Percentiles rank a stretch among this genome's conserved stretches.
These are phyloP conservation scores for Darevskia nairensis DNA, from an alignment of 2,797 vertebrate species.

Conservation along the genomic window DNA sequence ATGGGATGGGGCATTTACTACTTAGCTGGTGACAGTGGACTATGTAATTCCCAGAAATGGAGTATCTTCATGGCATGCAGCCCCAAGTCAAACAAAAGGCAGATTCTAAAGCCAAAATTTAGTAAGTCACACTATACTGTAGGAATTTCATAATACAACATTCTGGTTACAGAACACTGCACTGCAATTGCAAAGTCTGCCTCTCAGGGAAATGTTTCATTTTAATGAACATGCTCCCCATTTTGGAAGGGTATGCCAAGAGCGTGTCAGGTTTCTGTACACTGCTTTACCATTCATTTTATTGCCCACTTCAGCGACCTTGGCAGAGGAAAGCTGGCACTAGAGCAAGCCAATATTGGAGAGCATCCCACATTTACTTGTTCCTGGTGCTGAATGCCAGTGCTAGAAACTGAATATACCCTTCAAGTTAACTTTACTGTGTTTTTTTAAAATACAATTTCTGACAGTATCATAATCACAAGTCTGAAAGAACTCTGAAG, in stretches of 20 bases:
- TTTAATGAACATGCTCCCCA: neutral
- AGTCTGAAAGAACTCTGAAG: neutral
- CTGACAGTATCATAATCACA: neutral
- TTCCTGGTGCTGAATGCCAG: neutral
- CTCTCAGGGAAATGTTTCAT: neutral
- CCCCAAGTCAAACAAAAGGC: neutral
- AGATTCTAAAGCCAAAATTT: neutral
- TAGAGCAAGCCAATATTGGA: neutral
- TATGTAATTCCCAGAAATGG: neutral
- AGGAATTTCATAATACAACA: neutral
- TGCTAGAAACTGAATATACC: neutral
- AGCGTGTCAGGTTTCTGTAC: neutral
- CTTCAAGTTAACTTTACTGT: neutral
- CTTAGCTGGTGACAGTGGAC: neutral
- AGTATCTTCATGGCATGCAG: neutral
- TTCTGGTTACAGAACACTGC: constrained; percentile 2
- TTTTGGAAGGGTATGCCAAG: constrained; percentile 36
- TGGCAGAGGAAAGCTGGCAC: neutral
- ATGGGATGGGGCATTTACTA: neutral
- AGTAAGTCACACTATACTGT: neutral
- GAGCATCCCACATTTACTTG: neutral
- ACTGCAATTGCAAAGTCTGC: constrained; percentile 3
- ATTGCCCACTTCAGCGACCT: neutral
- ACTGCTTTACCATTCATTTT: neutral
- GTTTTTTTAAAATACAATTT: neutral